Evolutionary conservation across 1,140 invertebrate species (phyloP), one percentile per base, ranked within the genome.

Genomic region (Anoplophora glabripennis): DNA sequence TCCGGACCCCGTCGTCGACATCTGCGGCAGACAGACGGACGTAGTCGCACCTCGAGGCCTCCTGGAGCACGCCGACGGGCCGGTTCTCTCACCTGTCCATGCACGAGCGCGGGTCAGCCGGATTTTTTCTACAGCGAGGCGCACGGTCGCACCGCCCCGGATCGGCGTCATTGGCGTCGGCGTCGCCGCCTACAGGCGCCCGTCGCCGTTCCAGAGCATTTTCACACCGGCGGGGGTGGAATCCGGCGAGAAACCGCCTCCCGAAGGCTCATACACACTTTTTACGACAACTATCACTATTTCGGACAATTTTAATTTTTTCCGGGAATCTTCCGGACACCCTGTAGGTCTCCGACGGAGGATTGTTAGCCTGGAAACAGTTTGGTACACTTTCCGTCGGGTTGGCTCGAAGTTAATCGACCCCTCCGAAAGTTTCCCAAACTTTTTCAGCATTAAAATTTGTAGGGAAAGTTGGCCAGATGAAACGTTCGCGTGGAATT

Each of bases 391-490:
- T 71, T 72, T 72, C 67, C 65, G 70, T 58, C 62, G 61, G 69
- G 65, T 70, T 68, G 62, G 60, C 68, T 67, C 66, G 61, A 69
- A 72, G 70, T 73, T 73, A 73, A 73, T 73, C 72, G 70, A 73
- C 72, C 72, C 72, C 72, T 73, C 72, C 68, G 59, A 72, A 72
- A 73, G 68, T 70, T 73, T 71, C 60, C 54, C 57, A 70, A 72
- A 73, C 70, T 72, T 73, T 73, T 73, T 73, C 70, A 66, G 65
- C 71, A 70, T 72, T 70, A 69, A 72, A 73, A 72, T 72, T 72
- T 72, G 71, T 69, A 67, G 72, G 70, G 70, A 70, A 73, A 73
- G 72, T 73, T 71, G 70, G 56, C 52, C 65, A 68, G 63, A 71
- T 67, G 70, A 68, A 69, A 65, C 62, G 62, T 55, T 64, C 37